A percentile compares a stretch with the other conserved stretches of the same genome.
These are phyloP conservation scores for Rhabdomys pumilio DNA, from an alignment of 2,797 vertebrate genomes.

Conservation along the genomic window DNA sequence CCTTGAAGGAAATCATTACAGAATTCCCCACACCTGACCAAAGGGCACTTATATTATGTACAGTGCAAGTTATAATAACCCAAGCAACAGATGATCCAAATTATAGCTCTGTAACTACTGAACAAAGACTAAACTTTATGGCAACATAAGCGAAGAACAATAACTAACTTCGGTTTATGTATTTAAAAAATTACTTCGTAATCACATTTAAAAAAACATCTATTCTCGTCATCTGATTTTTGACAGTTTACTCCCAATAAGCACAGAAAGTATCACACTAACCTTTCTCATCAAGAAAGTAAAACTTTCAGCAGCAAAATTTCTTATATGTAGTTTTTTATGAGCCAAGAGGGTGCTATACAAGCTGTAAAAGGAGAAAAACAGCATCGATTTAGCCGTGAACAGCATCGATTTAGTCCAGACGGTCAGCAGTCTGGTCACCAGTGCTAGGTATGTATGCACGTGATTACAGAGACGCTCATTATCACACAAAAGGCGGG, in stretches of 20 bases:
- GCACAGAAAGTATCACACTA: constrained; percentile 78
- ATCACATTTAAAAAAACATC: not conserved
- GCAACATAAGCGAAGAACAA: constrained; percentile 17
- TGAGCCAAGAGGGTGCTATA: constrained; percentile 97
- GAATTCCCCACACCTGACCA: constrained; percentile 28
- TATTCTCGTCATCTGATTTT: constrained; percentile 16
- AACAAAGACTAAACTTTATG: not conserved
- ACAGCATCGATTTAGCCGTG: not conserved
- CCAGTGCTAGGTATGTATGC: not conserved
- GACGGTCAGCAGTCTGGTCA: not conserved
- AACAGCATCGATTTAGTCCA: not conserved
- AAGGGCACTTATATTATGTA: not conserved
- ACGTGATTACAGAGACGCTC: not conserved
- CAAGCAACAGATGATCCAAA: constrained; percentile 12
- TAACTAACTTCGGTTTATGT: not conserved
- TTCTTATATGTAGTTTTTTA: constrained; percentile 97
- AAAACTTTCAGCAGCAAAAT: constrained; percentile 99
- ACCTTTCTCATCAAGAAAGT: constrained; percentile 99
- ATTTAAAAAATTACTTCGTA: not conserved
- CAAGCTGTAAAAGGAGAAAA: constrained; percentile 89
- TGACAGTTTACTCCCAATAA: constrained; percentile 59
- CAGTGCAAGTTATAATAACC: not conserved
- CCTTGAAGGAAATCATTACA: constrained; percentile 11
- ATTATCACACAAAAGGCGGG: not conserved
- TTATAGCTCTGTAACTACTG: not conserved